Evolutionary conservation across 2,797 vertebrate genomes (phyloP), one percentile per base, ranked within the genome.

Genomic region (Pangasius macronema): DNA sequence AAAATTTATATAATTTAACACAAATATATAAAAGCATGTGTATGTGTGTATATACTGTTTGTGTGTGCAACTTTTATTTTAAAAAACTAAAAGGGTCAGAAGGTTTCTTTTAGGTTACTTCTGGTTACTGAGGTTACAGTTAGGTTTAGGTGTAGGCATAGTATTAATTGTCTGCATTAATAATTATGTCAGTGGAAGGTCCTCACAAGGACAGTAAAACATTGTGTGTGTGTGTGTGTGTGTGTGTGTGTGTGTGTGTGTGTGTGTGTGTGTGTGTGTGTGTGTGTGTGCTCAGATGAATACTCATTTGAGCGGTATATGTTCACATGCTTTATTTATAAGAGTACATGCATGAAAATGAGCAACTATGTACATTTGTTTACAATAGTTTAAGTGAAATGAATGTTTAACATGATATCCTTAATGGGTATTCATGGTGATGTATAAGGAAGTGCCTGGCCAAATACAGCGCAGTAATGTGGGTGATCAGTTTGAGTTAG

Each of bases 401-500:
- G 27, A 85, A 85, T 88, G 79, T 53, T 65, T 49, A 76, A 36
- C 49, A 0, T 49, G 67, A 65, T 70, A 63, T 30, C 20, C 16
- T 0, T 73, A 83, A 76, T 79, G 30, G 88, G 75, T 86, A 68
- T 87, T 68, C 72, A 81, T 86, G 61, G 61, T 82, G 65, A 85
- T 90, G 82, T 36, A 81, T 70, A 81, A 85, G 36, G 73, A 53
- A 87, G 80, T 22, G 59, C 65, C 76, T 80, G 70, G 87, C 61
- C 55, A 63, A 90, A 89, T 51, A 11, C 59, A 79, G 77, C 33
- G 3, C 13, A 68, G 85, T 90, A 93, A 91, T 87, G 88, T 91
- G 87, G 91, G 91, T 89, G 90, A 89, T 92, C 90, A 89, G 83
- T 89, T 89, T 94, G 94, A 94, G 88, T 86, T 88, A 91, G 91